phyloP scores from a whole-genome alignment of 2,888 invertebrate species.

The Cyclophora albipunctata region DNA sequence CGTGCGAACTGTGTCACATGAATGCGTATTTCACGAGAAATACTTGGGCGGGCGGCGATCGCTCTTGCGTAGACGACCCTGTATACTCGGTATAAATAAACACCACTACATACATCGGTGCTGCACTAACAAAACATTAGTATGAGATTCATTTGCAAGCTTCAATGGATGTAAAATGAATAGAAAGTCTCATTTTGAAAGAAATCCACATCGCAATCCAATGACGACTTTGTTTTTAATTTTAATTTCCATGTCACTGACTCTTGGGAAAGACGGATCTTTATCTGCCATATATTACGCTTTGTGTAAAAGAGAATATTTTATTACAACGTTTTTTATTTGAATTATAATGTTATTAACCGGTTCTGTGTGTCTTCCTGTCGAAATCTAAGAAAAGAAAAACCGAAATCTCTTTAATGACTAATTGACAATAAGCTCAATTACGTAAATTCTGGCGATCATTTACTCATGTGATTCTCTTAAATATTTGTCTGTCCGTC shows the following conservation, averaged over 20 bases:
- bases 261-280: conserved; percentile 35
- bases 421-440: no score
- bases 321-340: background rate
- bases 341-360: no score
- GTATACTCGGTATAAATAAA: conserved; percentile 11
- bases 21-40: conserved; percentile 54
- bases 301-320: conserved; percentile 8
- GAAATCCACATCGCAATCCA: conserved; percentile 22
- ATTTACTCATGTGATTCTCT: no score
- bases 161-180: no score
- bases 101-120: background rate
- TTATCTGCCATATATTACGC: conserved; percentile 9
- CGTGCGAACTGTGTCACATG: conserved; percentile 43
- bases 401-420: no score
- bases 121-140: background rate
- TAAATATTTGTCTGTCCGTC: no score
- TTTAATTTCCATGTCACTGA: conserved; percentile 59
- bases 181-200: no score
- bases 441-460: no score
- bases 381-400: no score
- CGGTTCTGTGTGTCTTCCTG: no score
- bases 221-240: conserved; percentile 54
- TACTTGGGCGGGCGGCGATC: conserved; percentile 44
- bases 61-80: conserved; percentile 30
- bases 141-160: no score